A percentile compares a stretch with the other conserved stretches of the same genome.
Conservation (phyloP, 2,888 invertebrate species). For the Octodonta nipae region DNA sequence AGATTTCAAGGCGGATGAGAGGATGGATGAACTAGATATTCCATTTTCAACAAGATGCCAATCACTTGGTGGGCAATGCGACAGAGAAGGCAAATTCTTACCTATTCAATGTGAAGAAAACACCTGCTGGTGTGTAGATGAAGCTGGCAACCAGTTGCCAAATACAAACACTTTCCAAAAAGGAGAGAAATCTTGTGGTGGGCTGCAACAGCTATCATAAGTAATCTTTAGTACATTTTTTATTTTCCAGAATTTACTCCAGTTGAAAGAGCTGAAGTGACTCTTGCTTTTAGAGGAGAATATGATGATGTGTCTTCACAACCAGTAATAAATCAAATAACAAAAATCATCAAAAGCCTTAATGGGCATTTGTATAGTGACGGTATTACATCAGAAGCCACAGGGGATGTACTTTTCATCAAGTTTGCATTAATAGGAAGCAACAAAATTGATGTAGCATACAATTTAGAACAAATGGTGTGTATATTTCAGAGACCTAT, state of each 20-base stretch:
- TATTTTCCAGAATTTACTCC: slow-evolving; percentile 52
- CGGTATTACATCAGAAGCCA: slow-evolving; percentile 40
- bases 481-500: too few species aligned
- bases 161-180: slow-evolving; percentile 46
- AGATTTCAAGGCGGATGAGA: slow-evolving; percentile 21
- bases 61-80: slow-evolving; percentile 44
- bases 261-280: slow-evolving; percentile 62
- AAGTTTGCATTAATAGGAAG: slow-evolving; percentile 55
- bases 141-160: slow-evolving; percentile 59
- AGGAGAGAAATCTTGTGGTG: slow-evolving; percentile 46
- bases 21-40: slow-evolving; percentile 21
- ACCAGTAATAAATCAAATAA: slow-evolving; percentile 35
- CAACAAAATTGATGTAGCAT: slow-evolving; percentile 65
- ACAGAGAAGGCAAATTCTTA: slow-evolving; percentile 54
- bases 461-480: slow-evolving; percentile 65
- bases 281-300: slow-evolving; percentile 56
- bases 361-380: slow-evolving; percentile 35
- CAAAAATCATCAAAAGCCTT: slow-evolving; percentile 37
- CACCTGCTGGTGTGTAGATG: slow-evolving; percentile 78
- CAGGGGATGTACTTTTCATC: slow-evolving; percentile 41
- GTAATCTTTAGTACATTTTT: not conserved
- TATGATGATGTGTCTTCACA: slow-evolving; percentile 40
- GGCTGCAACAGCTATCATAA: slow-evolving; percentile 9
- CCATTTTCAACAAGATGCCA: slow-evolving; percentile 34
- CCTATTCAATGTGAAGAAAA: slow-evolving; percentile 61